Base-by-base conservation (phyloP, 2,888 invertebrate species). In the Dryocosmus kuriphilus region DNA sequence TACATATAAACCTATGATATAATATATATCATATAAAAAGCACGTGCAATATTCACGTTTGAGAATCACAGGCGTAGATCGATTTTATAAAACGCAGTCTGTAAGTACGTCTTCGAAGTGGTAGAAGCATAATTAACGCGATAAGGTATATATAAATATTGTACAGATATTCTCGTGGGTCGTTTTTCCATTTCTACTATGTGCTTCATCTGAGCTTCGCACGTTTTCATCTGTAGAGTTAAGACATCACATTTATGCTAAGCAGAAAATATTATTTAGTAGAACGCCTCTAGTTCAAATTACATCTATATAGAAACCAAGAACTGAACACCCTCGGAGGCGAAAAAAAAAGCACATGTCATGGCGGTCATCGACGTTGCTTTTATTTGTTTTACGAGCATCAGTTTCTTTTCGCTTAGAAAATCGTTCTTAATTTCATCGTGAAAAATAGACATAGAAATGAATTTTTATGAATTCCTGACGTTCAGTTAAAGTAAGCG, bases 41-140 rank as follows among this genome's bases (percentile, higher is more conserved):
- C 62, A 60, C 75, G 84, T 86, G 82, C 78, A 85, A 86, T 86
- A 85, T 81, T 84, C 80, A 80, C 79, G 76, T 84, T 80, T 73
- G 77, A 83, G 74, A 75, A 78, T 79, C 75, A 57, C 80, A 85
- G 81, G 82, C 79, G 80, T 86, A 85, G 83, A 77, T 61, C 63
- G 80, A 81, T 85, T 87, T 87, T 86, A 51, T 86, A 83, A 86
- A 82, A 63, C 74, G 79, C 84, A 83, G 38, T 78, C 65, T 74
- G 76, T 76, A 55, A 77, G n/a, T 63, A 82, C 80, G 75, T 81
- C 78, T 79, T 82, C 82, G 80, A 83, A 81, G 83, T 81, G 71
- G 51, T 67, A 32, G 71, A 51, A 71, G 71, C 71, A 71, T 71
- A 71, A 71, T 71, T 30, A 71, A 71, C 71, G n/a, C 32, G n/a